Percentiles rank a stretch among this genome's conserved stretches.
phyloP scores from a whole-genome alignment of 2,113 vertebrate genomes.

The western clawed frog (Xenopus tropicalis) region UCB_Xtro_10.0 CM004451.2:76065001-76065500 shows the following conservation, averaged over 20 bases:
- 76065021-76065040: slow-evolving; percentile 68
- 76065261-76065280: not conserved
- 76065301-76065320: too few relatives aligned
- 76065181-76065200: slow-evolving; percentile 68
- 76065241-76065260: not conserved
- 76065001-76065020: slow-evolving; percentile 55
- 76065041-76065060: slow-evolving; percentile 68
- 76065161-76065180: slow-evolving; percentile 67
- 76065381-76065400: too few relatives aligned
- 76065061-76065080: slow-evolving; percentile 72
- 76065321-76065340: too few relatives aligned
- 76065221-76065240: slow-evolving; percentile 60
- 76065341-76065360: too few relatives aligned
- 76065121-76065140: slow-evolving; percentile 71
- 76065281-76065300: too few relatives aligned
- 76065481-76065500: too few relatives aligned
- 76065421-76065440: too few relatives aligned
- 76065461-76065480: too few relatives aligned
- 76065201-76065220: slow-evolving; percentile 70
- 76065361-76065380: too few relatives aligned
- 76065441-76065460: too few relatives aligned
- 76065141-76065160: slow-evolving; percentile 67
- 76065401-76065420: too few relatives aligned
- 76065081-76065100: slow-evolving; percentile 68
- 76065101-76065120: slow-evolving; percentile 66